Evolutionary conservation across 2,888 invertebrate species (phyloP).

Genomic region (Lepidocyrtinus sp.): DNA sequence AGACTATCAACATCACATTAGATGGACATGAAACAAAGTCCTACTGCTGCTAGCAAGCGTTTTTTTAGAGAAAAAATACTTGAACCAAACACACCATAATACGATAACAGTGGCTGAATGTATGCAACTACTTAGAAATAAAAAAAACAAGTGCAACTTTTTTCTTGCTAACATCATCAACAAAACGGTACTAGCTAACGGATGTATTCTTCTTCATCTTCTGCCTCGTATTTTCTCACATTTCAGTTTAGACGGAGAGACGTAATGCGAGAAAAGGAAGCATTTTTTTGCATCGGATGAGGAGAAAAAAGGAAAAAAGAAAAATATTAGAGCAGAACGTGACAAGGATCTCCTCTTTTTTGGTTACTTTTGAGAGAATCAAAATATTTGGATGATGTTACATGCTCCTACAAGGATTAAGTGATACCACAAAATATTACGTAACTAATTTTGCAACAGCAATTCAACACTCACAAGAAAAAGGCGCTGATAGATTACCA

Average conservation of each 20-base stretch:
- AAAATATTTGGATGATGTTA: slow-evolving; percentile 41
- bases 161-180: slow-evolving; percentile 31
- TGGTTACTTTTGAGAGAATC: slow-evolving; percentile 55
- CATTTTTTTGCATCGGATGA: slow-evolving; percentile 27
- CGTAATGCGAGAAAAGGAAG: slow-evolving; percentile 34
- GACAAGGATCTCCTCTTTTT: slow-evolving; percentile 53
- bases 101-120: slow-evolving; percentile 38
- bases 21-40: no score
- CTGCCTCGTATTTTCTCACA: background rate
- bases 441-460: no score
- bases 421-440: no score
- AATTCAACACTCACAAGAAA: no score
- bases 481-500: no score
- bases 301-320: slow-evolving; percentile 49
- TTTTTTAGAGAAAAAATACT: no score
- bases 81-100: slow-evolving; percentile 20
- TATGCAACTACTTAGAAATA: no score
- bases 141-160: slow-evolving; percentile 32
- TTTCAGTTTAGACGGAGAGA: slow-evolving; percentile 9
- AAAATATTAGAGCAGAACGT: slow-evolving; percentile 63
- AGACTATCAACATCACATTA: no score
- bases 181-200: slow-evolving; percentile 57
- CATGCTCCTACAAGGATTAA: no score
- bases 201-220: slow-evolving; percentile 44
- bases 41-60: no score